phyloP scores from a whole-genome alignment of 2,888 invertebrate species.

The Catonia carolina region DNA sequence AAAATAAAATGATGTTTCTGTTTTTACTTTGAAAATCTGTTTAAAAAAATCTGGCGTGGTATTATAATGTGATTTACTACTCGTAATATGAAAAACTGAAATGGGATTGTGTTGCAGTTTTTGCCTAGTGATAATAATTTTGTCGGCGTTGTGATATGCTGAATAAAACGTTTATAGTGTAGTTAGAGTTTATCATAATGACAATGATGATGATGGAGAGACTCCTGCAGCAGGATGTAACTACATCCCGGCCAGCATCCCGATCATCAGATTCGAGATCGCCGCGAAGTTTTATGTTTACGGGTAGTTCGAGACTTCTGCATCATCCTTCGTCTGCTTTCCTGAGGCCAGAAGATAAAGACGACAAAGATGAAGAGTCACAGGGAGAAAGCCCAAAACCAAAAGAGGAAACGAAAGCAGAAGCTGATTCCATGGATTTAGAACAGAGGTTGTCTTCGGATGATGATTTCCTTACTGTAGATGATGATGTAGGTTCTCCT shows the following conservation, averaged over 20 bases:
- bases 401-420: conserved; percentile 35
- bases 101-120: too few species aligned
- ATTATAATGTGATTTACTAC: too few species aligned
- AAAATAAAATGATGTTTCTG: too few species aligned
- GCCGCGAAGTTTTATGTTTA: conserved; percentile 15
- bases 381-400: conserved; percentile 33
- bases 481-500: conserved; percentile 39
- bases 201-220: conserved; percentile 35
- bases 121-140: too few species aligned
- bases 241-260: conserved; percentile 43
- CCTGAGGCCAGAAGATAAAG: conserved; percentile 20
- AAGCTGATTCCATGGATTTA: conserved; percentile 24
- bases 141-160: background rate
- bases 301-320: conserved; percentile 17
- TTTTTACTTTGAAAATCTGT: too few species aligned
- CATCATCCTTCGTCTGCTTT: conserved; percentile 24
- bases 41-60: too few species aligned
- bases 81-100: too few species aligned
- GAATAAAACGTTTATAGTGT: background rate
- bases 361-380: conserved; percentile 21
- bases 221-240: conserved; percentile 32
- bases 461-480: conserved; percentile 26
- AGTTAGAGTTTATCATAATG: conserved; percentile 27
- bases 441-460: conserved; percentile 26
- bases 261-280: conserved; percentile 39